Evolutionary conservation across 30 jellyfish, hydroid and myxozoan genomes (phyloP).

Genomic region (Aurelia sp.): DNA sequence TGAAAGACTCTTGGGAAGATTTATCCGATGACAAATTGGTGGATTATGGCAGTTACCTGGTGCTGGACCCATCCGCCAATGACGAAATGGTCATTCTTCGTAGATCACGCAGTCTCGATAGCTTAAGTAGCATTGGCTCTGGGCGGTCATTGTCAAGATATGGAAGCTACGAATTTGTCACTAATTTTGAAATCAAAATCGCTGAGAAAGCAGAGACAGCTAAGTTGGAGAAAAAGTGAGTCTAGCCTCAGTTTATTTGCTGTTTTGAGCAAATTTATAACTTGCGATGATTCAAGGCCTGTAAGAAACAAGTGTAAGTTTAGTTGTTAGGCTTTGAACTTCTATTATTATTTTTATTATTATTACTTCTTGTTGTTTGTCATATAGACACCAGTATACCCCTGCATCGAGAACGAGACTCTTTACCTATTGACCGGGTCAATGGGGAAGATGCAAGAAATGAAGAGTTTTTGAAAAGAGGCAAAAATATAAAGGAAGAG

Average conservation of each 20-base stretch:
- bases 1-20: constrained; percentile 22
- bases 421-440: too few relatives aligned
- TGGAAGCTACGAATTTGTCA: constrained; percentile 97
- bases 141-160: constrained; percentile 84
- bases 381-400: neutral
- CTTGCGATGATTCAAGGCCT: neutral
- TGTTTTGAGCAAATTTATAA: neutral
- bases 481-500: too few relatives aligned
- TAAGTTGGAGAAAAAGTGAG: constrained; percentile 52
- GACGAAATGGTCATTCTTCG: constrained; percentile 81
- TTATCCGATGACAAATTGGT: constrained; percentile 46
- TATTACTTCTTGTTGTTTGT: neutral
- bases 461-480: too few relatives aligned
- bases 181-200: constrained; percentile 84
- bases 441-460: too few relatives aligned
- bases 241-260: neutral
- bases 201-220: constrained; percentile 94
- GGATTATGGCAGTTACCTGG: constrained; percentile 88
- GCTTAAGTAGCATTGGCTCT: constrained; percentile 82
- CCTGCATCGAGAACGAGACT: too few relatives aligned
- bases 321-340: neutral
- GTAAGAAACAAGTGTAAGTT: neutral
- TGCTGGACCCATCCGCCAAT: constrained; percentile 89
- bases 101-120: constrained; percentile 94
- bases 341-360: neutral